Evolutionary conservation across 1,140 invertebrate genomes (phyloP).

Genomic region (Probaryconus sp.): DNA sequence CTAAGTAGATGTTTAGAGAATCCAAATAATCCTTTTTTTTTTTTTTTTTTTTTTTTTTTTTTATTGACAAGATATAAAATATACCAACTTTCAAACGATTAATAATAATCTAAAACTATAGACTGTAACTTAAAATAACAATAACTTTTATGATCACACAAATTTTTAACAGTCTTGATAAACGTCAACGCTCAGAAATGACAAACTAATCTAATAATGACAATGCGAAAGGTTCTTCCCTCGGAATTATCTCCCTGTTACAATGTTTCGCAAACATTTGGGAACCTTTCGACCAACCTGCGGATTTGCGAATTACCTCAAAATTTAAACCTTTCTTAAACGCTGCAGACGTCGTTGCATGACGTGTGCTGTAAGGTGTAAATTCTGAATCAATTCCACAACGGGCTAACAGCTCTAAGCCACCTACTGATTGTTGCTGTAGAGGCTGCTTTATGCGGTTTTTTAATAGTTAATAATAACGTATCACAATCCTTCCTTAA

Average conservation of each 20-base stretch:
- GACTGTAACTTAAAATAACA: background rate
- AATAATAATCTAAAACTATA: background rate
- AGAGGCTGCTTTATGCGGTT: constrained; percentile 26
- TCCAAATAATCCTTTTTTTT: background rate
- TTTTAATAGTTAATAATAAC: constrained; percentile 35
- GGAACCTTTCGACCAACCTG: constrained; percentile 22
- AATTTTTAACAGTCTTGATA: no score
- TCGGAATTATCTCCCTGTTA: constrained; percentile 2
- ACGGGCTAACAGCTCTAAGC: constrained; percentile 7
- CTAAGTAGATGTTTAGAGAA: constrained; percentile 3
- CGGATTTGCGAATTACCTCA: constrained; percentile 41
- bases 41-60: background rate
- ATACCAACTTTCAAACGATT: background rate
- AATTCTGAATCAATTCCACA: constrained; percentile 20
- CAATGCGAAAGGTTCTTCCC: background rate
- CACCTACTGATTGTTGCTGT: constrained; percentile 26
- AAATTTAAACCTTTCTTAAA: constrained; percentile 43
- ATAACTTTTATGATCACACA: background rate
- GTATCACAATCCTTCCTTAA: constrained; percentile 2
- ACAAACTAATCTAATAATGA: background rate
- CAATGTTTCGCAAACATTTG: constrained; percentile 13
- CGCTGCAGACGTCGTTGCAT: constrained; percentile 58
- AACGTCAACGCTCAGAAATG: no score
- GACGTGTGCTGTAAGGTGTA: constrained; percentile 53
- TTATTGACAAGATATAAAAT: background rate